A percentile compares a stretch with the other conserved stretches of the same genome.
Evolutionary conservation across 2,888 invertebrate genomes (phyloP).

Genomic region (Onthophagus sagittarius): DNA sequence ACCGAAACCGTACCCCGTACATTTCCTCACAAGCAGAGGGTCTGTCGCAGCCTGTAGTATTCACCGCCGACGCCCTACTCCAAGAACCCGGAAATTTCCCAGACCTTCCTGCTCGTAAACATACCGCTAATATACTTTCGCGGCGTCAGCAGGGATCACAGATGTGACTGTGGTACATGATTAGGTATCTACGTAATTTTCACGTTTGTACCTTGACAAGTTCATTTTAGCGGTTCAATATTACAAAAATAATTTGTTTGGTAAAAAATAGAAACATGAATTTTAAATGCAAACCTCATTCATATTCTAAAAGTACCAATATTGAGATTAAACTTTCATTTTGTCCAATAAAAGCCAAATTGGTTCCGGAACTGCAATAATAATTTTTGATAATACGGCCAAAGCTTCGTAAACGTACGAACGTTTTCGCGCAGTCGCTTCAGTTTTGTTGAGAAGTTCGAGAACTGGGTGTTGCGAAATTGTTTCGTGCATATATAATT

Average conservation of each 20-base stretch:
- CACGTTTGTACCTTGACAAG: background rate
- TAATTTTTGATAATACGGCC: background rate
- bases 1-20: conserved; percentile 1
- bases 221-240: background rate
- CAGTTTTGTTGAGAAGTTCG: background rate
- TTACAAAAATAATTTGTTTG: background rate
- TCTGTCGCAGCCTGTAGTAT: conserved; percentile 6
- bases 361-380: background rate
- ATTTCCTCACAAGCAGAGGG: conserved; percentile 7
- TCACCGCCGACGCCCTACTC: conserved; percentile 15
- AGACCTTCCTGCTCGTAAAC: conserved; percentile 18
- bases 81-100: conserved; percentile 22
- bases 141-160: background rate
- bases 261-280: background rate
- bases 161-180: conserved; percentile 3
- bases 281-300: background rate
- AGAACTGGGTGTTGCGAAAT: background rate
- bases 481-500: background rate
- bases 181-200: background rate
- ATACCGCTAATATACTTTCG: conserved; percentile 16
- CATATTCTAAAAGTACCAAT: background rate
- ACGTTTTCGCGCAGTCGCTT: background rate
- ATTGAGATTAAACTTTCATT: background rate
- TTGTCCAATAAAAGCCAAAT: background rate
- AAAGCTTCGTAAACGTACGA: background rate